Evolutionary conservation across 2,113 vertebrate genomes (phyloP), one percentile per base, ranked within the genome.

Genomic region (Mobula hypostoma): DNA sequence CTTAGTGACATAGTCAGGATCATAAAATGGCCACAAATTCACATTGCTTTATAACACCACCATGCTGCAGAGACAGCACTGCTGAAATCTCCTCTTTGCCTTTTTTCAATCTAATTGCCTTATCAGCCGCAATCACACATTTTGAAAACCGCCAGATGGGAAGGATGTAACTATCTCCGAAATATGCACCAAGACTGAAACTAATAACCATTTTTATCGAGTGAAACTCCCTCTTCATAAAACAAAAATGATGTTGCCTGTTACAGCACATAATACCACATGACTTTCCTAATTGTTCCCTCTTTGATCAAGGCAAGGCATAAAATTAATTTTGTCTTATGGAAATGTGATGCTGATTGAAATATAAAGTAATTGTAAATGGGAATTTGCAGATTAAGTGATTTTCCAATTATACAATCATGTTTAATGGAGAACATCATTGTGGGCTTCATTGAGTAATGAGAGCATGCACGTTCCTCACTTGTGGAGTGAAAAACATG

Each of bases 201-300:
- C 91, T 93, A 93, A 93, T 93, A 91, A 68, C 88, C 19, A 74
- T 74, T 93, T 93, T 93, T 93, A 93, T 93, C 48, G 91, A 93
- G 68, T 93, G 70, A 93, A 93, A 93, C 19, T 93, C 36, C 70
- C 91, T 93, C 40, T 93, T 93, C 21, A 90, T 93, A 93, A 93
- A 93, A 29, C 40, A 93, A 76, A 93, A 74, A 90, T 93, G 7
- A 66, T 24, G 6, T 8, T 90, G 27, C 56, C 68, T 93, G 36
- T 93, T 72, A 27, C 32, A 76, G 91, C 70, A 93, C 91, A 76
- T 76, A 93, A 93, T 93, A 7, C 9, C 5, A 11, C 48, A 56
- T 66, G 11, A 74, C 70, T 56, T 27, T 76, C 29, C 91, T 29
- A 56, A 74, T 93, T 93, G 24, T 74, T 74, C 70, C 36, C 9